Base-by-base conservation (phyloP, 2,113 vertebrate species). In the Corythornis madagascariensis region DNA sequence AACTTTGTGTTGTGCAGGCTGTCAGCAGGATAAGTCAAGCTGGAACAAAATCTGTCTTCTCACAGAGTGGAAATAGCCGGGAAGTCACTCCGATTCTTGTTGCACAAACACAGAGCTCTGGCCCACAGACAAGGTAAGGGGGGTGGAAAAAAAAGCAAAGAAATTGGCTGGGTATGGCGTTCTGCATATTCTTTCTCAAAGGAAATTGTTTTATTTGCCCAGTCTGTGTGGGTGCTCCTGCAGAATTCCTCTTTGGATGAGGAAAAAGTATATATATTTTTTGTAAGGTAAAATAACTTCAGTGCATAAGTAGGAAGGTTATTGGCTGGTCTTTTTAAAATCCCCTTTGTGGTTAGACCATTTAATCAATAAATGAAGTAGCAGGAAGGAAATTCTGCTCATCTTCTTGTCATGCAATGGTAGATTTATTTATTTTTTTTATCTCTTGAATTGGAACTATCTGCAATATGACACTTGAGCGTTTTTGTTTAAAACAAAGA, bases 41-140 rank as follows among this genome's bases (percentile, higher is more conserved):
- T 92, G 98, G 98, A 92, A 98, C 99, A 42, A 99, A 99, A 69
- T 99, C 99, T 56, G 99, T 99, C 94, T 99, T 99, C 97, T 98
- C 98, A 43, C 99, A 99, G 95, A 99, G 99, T 15, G 99, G 99
- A 35, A 99, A 99, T 87, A 99, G 99, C 94, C 98, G 99, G 88
- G 99, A 99, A 56, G 98, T 99, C 81, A 98, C 99, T 79, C 99
- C 99, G 84, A 90, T 99, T 86, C 99, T 99, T 65, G 98, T 99
- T 97, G 99, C 98, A 98, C 99, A 99, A 95, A 99, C 99, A 48
- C 99, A 99, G 97, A 99, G 98, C 96, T 98, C 99, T 71, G 98
- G 98, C 52, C 99, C 99, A 81, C 99, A 99, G 97, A 99, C 98
- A 95, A 99, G 99, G 99, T 99, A 98, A 82, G 92, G 57, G 21